Evolutionary conservation across 2,113 vertebrate species (phyloP).

Genomic region (Corythaeola cristata): DNA sequence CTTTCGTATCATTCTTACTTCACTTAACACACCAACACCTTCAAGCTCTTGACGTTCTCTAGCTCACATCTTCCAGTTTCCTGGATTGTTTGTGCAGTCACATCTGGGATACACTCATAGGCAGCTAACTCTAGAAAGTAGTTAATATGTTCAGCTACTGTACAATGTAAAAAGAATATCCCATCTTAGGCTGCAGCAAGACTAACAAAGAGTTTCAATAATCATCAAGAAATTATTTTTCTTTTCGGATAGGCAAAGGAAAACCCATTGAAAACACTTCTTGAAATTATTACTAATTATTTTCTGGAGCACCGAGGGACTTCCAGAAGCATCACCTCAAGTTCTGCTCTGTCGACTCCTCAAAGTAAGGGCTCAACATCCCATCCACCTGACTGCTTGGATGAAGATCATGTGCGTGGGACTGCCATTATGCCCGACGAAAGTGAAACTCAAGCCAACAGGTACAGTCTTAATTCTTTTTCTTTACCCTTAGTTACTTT

Average conservation of each 20-base stretch:
- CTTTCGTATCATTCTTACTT: neutral
- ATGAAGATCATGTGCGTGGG: slow-evolving; percentile 33
- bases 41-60: rapidly evolving
- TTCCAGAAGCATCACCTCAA: neutral
- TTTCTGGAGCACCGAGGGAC: slow-evolving; percentile 76
- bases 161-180: neutral
- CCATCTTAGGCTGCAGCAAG: neutral
- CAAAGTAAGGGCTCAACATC: slow-evolving; percentile 48
- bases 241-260: slow-evolving; percentile 65
- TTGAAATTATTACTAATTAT: slow-evolving; percentile 90
- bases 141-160: neutral
- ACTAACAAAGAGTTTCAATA: rapidly evolving
- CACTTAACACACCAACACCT: neutral
- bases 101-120: neutral
- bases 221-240: neutral
- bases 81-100: neutral
- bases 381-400: neutral
- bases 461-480: neutral
- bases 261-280: slow-evolving; percentile 85
- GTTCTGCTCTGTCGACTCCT: neutral
- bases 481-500: neutral
- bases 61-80: neutral
- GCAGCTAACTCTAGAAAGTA: neutral
- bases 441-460: slow-evolving; percentile 1
- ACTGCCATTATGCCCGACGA: neutral